These are phyloP conservation scores for Nezara viridula DNA, from an alignment of 2,888 invertebrate genomes.

Conservation along the genomic window DNA sequence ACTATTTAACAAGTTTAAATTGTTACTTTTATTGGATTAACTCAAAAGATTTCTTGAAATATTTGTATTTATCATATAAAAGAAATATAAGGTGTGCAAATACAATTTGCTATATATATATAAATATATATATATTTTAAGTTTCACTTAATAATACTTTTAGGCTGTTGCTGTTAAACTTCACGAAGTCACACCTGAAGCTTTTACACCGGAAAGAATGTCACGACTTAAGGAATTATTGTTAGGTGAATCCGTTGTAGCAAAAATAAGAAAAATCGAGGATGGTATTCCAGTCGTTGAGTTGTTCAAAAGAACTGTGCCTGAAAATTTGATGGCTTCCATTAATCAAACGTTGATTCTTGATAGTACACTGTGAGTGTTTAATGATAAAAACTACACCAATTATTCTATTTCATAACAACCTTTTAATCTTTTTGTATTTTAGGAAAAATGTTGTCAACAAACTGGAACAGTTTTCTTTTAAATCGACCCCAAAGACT, in stretches of 20 bases:
- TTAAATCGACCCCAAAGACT: not conserved
- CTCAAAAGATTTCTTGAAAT: too few relatives aligned
- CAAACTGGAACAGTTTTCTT: not conserved
- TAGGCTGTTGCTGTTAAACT: constrained; percentile 75
- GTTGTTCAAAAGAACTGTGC: constrained; percentile 78
- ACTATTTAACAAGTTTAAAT: too few relatives aligned
- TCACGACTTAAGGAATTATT: constrained; percentile 6
- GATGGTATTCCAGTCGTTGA: constrained; percentile 73
- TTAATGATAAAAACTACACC: not conserved
- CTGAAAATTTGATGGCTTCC: constrained; percentile 76
- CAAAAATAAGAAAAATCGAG: constrained; percentile 72
- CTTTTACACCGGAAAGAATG: constrained; percentile 69
- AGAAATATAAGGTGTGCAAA: too few relatives aligned
- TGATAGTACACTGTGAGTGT: constrained; percentile 68
- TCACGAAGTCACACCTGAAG: constrained; percentile 73
- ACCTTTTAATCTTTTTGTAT: not conserved
- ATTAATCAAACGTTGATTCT: constrained; percentile 79
- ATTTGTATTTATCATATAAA: too few relatives aligned
- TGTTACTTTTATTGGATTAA: too few relatives aligned
- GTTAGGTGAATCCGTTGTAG: constrained; percentile 70
- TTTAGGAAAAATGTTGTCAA: not conserved
- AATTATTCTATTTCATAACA: not conserved
- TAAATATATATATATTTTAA: too few relatives aligned
- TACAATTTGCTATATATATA: not conserved
- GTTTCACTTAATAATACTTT: constrained; percentile 52